Evolutionary conservation across 2,797 vertebrate genomes (phyloP), one percentile per base, ranked within the genome.

Genomic region (Siniperca obscura): DNA sequence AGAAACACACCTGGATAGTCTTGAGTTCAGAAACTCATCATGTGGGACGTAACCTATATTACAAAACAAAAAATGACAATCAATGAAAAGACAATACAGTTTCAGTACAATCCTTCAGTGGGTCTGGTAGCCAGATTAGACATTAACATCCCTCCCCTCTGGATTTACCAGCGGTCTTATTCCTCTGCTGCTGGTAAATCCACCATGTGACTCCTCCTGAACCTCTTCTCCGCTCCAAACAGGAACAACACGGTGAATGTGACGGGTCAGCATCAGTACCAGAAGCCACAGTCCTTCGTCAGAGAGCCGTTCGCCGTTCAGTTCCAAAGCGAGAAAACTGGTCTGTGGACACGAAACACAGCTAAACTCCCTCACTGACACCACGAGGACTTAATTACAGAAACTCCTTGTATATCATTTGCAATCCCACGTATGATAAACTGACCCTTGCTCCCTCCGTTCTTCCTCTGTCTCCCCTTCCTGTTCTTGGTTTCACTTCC

Each of bases 261-360:
- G 36, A 83, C 9, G 0, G 85, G 4, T 42, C 7, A 52, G 48
- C 19, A 89, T 38, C 94, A 93, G 86, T 93, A 92, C 57, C 1
- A 52, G 40, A 79, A 61, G 11, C 27, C 38, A 0, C 2, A 72
- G 1, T 25, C 69, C 3, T 94, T 94, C 27, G 19, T 68, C 77
- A 88, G 94, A 7, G 44, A 34, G 10, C 94, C 94, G 0, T 93
- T 93, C 5, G 64, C 59, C 0, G 87, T 93, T 25, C 55, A 66
- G 14, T 89, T 93, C 64, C 46, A 91, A 2, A 88, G 89, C 81
- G 14, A 17, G 0, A 86, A 69, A 67, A 90, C 90, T 0, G 46
- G 94, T 93, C 0, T 82, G 91, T 84, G 22, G 21, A 83, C 16
- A 8, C 7, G 53, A n/a, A 50, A 38, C 36, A 5, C n/a, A 2